phyloP scores from a whole-genome alignment of 2,888 invertebrate genomes.

The Drosophila barbarae region DNA sequence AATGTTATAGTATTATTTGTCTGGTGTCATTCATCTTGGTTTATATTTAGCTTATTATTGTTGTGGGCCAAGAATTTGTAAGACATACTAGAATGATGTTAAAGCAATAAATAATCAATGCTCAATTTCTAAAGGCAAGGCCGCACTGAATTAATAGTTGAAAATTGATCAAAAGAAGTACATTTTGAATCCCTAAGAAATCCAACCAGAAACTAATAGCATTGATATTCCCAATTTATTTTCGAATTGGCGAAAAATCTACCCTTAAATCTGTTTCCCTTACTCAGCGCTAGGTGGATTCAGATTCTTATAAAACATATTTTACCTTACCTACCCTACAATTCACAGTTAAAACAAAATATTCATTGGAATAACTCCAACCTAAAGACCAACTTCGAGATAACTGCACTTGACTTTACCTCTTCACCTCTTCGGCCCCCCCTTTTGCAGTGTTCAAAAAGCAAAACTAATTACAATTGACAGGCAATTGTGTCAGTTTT shows the following conservation, averaged over 20 bases:
- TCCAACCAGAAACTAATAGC: constrained; percentile 14
- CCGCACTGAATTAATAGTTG: not conserved
- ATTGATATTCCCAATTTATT: not conserved
- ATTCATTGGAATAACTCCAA: constrained; percentile 1
- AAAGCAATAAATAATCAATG: not conserved
- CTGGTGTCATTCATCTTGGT: constrained; percentile 1
- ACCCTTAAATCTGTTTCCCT: constrained; percentile 20
- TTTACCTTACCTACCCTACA: not conserved
- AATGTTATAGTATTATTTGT: constrained; percentile 1
- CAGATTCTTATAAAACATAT: not conserved
- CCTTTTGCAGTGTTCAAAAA: constrained; percentile 58
- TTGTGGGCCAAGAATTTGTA: constrained; percentile 1
- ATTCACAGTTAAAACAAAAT: not conserved
- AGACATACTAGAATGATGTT: not conserved
- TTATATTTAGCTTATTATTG: constrained; percentile 14
- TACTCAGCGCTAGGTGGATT: constrained; percentile 48
- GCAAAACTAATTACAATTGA: constrained; percentile 76
- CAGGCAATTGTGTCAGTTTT: constrained; percentile 66
- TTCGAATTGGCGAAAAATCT: constrained; percentile 16
- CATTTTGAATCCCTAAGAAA: not conserved
- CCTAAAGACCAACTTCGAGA: constrained; percentile 14
- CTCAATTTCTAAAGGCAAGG: not conserved
- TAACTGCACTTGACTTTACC: constrained; percentile 45
- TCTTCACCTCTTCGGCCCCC: constrained; percentile 2
- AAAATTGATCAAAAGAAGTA: too few relatives aligned